Percentiles rank a stretch among this genome's conserved stretches.
Evolutionary conservation across 2,113 vertebrate genomes (phyloP).

Genomic region (Gracilinanus agilis): DNA sequence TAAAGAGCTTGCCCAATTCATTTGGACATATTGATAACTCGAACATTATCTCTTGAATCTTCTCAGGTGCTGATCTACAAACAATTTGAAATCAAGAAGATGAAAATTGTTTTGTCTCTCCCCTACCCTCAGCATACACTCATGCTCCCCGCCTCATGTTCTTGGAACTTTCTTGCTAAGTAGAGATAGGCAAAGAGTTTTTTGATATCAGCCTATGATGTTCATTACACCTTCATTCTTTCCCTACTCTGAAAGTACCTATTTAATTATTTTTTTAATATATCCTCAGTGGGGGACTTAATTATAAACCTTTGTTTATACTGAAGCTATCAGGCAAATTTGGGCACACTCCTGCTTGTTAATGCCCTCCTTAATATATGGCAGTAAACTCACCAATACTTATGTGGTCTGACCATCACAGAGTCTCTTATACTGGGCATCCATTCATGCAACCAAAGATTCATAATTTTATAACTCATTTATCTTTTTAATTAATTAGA

Average conservation of each 20-base stretch:
- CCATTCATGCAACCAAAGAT: background rate
- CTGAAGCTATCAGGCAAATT: background rate
- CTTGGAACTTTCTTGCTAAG: too few species aligned
- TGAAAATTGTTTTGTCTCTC: background rate
- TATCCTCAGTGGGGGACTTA: background rate
- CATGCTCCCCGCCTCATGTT: background rate
- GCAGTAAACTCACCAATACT: background rate
- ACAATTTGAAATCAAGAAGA: background rate
- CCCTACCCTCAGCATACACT: background rate
- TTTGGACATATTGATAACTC: background rate
- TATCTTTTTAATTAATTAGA: slow-evolving; percentile 48
- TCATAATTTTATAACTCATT: slow-evolving; percentile 24
- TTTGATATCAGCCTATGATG: background rate
- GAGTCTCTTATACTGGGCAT: too few species aligned
- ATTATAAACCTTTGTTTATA: background rate
- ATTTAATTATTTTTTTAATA: too few species aligned
- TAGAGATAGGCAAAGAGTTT: background rate
- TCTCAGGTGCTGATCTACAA: background rate
- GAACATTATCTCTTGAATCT: too few species aligned
- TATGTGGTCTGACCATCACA: background rate
- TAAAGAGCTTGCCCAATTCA: background rate
- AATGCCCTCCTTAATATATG: background rate
- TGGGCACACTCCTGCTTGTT: background rate
- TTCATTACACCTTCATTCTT: background rate
- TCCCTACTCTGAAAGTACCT: too few species aligned